These are phyloP conservation scores for Drosophila ficusphila DNA, from an alignment of 1,140 invertebrate species.

Conservation along the genomic window DNA sequence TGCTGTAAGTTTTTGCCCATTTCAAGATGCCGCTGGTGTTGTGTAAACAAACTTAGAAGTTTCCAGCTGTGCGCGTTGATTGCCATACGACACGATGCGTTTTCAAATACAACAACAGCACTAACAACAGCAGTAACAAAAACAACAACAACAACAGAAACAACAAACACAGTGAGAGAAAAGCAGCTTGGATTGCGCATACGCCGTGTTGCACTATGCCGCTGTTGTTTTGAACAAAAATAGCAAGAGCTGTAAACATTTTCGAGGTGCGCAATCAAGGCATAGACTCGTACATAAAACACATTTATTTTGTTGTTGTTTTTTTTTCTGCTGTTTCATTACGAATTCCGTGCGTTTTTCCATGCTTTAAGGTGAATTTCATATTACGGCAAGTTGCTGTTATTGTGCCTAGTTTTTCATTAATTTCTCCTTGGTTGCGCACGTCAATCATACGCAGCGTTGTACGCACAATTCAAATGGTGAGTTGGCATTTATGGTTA, in stretches of 20 bases:
- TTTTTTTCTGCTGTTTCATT: constrained; percentile 56
- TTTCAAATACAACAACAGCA: constrained; percentile 63
- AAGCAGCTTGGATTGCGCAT: constrained; percentile 49
- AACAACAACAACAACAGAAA: too few species aligned
- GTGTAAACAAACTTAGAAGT: constrained; percentile 70
- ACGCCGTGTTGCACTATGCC: constrained; percentile 38
- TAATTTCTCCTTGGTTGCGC: constrained; percentile 46
- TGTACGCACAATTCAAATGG: constrained; percentile 38
- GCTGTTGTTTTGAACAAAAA: constrained; percentile 52
- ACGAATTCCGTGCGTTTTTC: constrained; percentile 66
- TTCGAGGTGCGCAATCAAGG: constrained; percentile 44
- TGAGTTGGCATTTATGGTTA: constrained; percentile 46
- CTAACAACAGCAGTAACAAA: constrained; percentile 6
- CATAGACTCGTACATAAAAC: constrained; percentile 35
- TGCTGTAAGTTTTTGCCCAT: constrained; percentile 40
- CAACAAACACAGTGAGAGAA: constrained; percentile 11
- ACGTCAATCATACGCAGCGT: constrained; percentile 70
- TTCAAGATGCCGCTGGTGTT: constrained; percentile 43
- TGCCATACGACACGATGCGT: constrained; percentile 76
- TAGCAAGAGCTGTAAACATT: constrained; percentile 68
- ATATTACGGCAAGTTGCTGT: constrained; percentile 41
- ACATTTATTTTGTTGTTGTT: constrained; percentile 47
- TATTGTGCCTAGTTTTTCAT: constrained; percentile 26
- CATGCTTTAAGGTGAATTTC: constrained; percentile 62
- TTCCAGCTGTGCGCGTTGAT: constrained; percentile 78